These are phyloP conservation scores for Prochilodus magdalenae DNA, from an alignment of 2,113 vertebrate genomes.

Conservation along the genomic window DNA sequence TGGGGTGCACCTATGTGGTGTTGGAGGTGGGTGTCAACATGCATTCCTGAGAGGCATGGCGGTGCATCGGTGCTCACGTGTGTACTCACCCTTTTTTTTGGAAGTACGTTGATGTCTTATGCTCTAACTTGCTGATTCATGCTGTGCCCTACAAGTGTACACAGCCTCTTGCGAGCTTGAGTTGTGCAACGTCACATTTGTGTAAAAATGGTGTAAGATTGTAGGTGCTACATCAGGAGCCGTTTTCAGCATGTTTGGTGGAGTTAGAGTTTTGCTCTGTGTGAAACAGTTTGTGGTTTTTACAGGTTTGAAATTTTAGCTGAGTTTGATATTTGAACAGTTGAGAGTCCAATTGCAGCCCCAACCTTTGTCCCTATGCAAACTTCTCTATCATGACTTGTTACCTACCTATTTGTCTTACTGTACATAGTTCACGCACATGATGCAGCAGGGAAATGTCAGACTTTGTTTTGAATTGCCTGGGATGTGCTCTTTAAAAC, in stretches of 20 bases:
- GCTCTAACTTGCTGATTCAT: slow-evolving; percentile 29
- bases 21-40: not conserved
- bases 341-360: not conserved
- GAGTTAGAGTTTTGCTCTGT: too few species aligned
- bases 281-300: too few species aligned
- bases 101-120: not conserved
- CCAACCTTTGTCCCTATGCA: not conserved
- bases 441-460: not conserved
- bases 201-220: not conserved
- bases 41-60: not conserved
- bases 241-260: too few species aligned
- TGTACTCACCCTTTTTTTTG: not conserved
- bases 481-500: not conserved
- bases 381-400: not conserved
- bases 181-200: not conserved
- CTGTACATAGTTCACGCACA: not conserved
- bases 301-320: too few species aligned
- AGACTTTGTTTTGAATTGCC: not conserved
- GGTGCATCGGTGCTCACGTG: not conserved
- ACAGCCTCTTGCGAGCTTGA: slow-evolving; percentile 9
- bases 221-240: too few species aligned
- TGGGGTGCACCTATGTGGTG: not conserved
- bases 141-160: not conserved
- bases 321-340: not conserved
- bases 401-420: not conserved